Evolutionary conservation across 2,888 invertebrate species (phyloP).

Genomic region (Tenthredo scrophulariae): DNA sequence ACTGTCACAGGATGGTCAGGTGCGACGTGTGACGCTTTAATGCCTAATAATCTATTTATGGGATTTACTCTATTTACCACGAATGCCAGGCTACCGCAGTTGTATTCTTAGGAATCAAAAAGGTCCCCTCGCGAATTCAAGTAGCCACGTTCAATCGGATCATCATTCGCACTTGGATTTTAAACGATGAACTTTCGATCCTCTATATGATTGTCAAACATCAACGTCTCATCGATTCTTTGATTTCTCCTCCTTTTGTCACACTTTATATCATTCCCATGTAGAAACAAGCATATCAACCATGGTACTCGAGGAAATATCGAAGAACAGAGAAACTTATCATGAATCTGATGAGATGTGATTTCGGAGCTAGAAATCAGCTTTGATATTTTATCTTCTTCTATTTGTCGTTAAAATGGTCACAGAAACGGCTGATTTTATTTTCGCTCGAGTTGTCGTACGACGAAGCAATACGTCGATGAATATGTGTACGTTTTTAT

Average conservation of each 20-base stretch:
- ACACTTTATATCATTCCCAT: background rate
- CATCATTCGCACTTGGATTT: background rate
- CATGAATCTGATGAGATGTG: background rate
- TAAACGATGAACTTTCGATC: background rate
- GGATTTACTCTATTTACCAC: conserved; percentile 60
- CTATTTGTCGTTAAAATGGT: background rate
- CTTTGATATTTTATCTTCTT: background rate
- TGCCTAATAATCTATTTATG: conserved; percentile 75
- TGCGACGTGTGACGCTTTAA: conserved; percentile 65
- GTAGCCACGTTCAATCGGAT: conserved; percentile 19
- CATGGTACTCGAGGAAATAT: background rate
- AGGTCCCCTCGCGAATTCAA: background rate
- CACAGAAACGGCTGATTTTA: conserved; percentile 24
- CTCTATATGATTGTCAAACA: background rate
- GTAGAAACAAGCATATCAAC: background rate
- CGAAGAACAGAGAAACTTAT: background rate
- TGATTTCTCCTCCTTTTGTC: background rate
- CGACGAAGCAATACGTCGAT: background rate
- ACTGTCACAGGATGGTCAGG: conserved; percentile 61
- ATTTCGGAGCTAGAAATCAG: background rate
- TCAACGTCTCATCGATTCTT: background rate
- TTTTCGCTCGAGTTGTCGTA: conserved; percentile 14
- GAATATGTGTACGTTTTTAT: background rate
- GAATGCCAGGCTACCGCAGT: conserved; percentile 54
- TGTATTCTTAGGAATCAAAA: conserved; percentile 71